Evolutionary conservation across 2,113 vertebrate genomes (phyloP), one percentile per base, ranked within the genome.

Genomic region (Lycaon pictus): DNA sequence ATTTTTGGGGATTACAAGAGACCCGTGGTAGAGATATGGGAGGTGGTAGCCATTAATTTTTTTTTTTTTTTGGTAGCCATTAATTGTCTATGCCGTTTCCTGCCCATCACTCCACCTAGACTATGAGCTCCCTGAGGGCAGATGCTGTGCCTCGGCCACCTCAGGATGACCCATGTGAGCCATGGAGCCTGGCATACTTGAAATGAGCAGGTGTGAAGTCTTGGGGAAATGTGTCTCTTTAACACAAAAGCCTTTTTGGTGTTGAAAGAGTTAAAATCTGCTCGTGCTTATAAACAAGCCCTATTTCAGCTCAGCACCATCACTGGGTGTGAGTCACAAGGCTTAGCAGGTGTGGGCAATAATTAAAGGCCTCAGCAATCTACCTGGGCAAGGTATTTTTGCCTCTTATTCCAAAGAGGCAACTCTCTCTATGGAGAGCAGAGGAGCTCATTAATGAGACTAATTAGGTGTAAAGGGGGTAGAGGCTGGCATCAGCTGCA

Each of bases 401-500:
- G 99, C 99, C 98, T 99, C 98, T 97, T 98, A 98, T 99, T 99
- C 99, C 99, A 98, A 98, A 98, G 99, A 99, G 98, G 98, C 98
- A 97, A 98, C 96, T 98, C 99, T 99, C 99, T 99, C 99, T 98
- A 97, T 88, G 98, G 99, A 99, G 98, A 99, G 99, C 99, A 99
- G 98, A 99, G 98, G 98, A 99, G 99, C 99, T 99, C 99, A 99
- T 99, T 99, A 99, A 99, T 99, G 98, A 99, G 99, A 99, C 99
- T 99, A 99, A 99, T 99, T 99, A 99, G 99, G 99, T 99, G 99
- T 99, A 99, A 99, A 99, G 99, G 99, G 99, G 99, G 98, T 98
- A 99, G 99, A 99, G 98, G 97, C 98, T 99, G 99, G 99, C 99
- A 99, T 99, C 99, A 99, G 99, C 99, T 99, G 99, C 98, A 99